These are phyloP conservation scores for Pongo abelii DNA, from an alignment of 2,113 vertebrate genomes.

Conservation along the genomic window DNA sequence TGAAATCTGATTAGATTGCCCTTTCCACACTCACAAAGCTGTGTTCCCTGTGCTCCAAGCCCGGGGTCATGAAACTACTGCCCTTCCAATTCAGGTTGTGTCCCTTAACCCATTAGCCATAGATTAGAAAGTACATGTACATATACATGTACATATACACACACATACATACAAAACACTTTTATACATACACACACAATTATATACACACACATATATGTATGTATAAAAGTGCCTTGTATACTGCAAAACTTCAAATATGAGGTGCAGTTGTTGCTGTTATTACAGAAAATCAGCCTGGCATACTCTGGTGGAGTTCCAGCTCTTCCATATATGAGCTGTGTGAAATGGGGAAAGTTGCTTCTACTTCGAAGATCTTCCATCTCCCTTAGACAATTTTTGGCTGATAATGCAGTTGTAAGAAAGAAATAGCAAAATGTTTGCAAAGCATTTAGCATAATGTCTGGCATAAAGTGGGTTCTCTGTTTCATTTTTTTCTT, in stretches of 20 bases:
- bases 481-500: not conserved
- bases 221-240: no score
- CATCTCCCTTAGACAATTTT: not conserved
- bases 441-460: not conserved
- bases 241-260: not conserved
- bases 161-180: no score
- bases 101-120: not conserved
- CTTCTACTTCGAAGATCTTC: not conserved
- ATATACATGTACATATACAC: no score
- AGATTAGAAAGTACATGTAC: not conserved
- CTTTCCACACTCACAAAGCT: not conserved
- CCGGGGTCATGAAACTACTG: no score
- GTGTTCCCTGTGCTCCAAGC: accelerated
- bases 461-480: not conserved
- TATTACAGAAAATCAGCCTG: no score
- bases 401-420: no score
- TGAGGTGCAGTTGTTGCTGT: not conserved
- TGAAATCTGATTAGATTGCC: not conserved
- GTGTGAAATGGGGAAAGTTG: no score
- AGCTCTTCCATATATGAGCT: not conserved
- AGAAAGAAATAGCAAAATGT: not conserved
- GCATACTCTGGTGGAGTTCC: no score
- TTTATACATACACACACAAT: no score
- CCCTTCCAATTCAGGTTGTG: not conserved
- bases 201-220: no score